Evolutionary conservation across 2,113 vertebrate species (phyloP).

Genomic region (Eupsittula cactorum): DNA sequence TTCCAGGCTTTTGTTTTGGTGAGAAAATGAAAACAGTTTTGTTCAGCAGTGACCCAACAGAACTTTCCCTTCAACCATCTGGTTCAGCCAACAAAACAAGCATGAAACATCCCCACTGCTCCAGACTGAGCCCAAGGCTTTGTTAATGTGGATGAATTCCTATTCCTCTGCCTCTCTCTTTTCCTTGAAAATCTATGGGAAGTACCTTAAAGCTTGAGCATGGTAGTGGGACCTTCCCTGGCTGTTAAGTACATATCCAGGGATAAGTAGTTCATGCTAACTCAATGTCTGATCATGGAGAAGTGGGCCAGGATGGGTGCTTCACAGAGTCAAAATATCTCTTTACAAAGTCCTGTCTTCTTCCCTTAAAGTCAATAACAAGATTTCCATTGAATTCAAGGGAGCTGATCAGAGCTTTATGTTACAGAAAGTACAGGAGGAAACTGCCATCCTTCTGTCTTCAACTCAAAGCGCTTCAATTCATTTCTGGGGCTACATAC

Average conservation of each 20-base stretch:
- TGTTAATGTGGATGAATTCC: neutral
- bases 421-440: neutral
- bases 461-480: neutral
- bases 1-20: constrained; percentile 38
- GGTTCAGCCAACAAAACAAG: neutral
- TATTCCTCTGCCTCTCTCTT: neutral
- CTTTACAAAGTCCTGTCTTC: neutral
- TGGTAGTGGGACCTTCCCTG: neutral
- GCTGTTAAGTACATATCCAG: neutral
- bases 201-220: neutral
- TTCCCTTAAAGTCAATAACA: accelerated
- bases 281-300: neutral
- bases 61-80: constrained; percentile 19
- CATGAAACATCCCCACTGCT: neutral
- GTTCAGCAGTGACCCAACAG: neutral
- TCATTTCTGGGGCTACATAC: neutral
- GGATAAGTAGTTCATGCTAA: neutral
- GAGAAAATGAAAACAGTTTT: constrained; percentile 40
- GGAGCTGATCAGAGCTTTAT: neutral
- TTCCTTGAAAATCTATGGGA: accelerated
- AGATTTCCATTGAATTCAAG: neutral
- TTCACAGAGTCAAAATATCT: neutral
- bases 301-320: neutral
- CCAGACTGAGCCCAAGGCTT: neutral
- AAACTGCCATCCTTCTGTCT: neutral